Evolutionary conservation across 1,140 invertebrate species (phyloP).

Genomic region (Aricia agestis): DNA sequence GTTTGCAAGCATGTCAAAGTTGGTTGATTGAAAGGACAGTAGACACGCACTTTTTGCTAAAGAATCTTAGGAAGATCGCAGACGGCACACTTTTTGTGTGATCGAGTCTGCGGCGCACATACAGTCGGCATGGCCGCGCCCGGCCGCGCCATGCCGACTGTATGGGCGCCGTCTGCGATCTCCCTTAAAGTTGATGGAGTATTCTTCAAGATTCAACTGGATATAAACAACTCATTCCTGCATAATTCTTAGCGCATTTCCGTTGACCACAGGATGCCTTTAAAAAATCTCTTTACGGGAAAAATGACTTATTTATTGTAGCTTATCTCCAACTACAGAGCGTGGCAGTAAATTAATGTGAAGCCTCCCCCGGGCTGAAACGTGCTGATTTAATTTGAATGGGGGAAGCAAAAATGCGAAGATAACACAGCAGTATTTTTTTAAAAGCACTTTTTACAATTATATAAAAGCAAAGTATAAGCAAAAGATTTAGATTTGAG

Average conservation of each 20-base stretch:
- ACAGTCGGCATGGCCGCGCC: too few relatives aligned
- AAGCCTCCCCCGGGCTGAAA: conserved; percentile 26
- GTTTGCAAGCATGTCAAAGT: too few relatives aligned
- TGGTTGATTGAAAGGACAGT: too few relatives aligned
- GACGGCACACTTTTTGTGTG: too few relatives aligned
- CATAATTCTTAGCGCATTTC: not conserved
- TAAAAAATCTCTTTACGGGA: not conserved
- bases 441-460: not conserved
- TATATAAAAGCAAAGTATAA: not conserved
- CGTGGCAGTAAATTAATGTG: not conserved
- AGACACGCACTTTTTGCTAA: too few relatives aligned
- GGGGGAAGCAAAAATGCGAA: conserved; percentile 20
- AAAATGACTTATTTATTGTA: conserved; percentile 5
- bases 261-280: not conserved
- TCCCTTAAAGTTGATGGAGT: not conserved
- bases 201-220: not conserved
- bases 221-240: not conserved
- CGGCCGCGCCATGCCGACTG: too few relatives aligned
- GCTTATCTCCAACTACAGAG: not conserved
- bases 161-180: too few relatives aligned
- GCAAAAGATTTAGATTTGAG: not conserved
- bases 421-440: not conserved
- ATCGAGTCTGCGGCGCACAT: too few relatives aligned
- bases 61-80: too few relatives aligned
- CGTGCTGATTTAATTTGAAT: conserved; percentile 45